phyloP scores from a whole-genome alignment of 2,888 invertebrate genomes.

The Rhaphigaster nebulosa region DNA sequence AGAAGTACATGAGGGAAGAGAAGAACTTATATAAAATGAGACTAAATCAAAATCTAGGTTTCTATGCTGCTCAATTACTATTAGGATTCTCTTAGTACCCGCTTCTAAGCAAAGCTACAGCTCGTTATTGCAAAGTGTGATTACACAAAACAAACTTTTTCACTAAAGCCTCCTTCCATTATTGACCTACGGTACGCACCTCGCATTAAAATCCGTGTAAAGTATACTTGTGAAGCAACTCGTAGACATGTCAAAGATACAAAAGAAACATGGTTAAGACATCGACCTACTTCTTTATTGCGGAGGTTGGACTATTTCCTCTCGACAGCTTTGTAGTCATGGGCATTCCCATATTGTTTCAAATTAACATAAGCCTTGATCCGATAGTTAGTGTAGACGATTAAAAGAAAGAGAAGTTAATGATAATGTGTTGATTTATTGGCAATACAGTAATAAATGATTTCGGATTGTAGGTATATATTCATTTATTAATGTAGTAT shows the following conservation, averaged over 20 bases:
- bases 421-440: too few species aligned
- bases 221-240: neutral
- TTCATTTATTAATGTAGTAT: too few species aligned
- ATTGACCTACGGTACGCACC: neutral
- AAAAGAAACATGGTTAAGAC: neutral
- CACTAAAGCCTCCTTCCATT: neutral
- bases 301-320: neutral
- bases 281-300: neutral
- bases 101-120: too few species aligned
- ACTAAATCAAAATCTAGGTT: too few species aligned
- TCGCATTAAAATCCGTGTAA: constrained; percentile 14
- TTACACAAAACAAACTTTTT: neutral
- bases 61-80: too few species aligned
- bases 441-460: too few species aligned
- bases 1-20: too few species aligned
- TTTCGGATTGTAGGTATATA: too few species aligned
- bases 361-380: neutral
- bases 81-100: too few species aligned
- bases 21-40: too few species aligned
- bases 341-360: neutral
- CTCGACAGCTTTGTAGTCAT: neutral
- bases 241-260: neutral
- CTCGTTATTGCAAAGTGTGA: too few species aligned
- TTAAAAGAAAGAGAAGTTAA: neutral
- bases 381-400: neutral